Conservation (phyloP, 2,113 vertebrate species). For the Apus apus region DNA sequence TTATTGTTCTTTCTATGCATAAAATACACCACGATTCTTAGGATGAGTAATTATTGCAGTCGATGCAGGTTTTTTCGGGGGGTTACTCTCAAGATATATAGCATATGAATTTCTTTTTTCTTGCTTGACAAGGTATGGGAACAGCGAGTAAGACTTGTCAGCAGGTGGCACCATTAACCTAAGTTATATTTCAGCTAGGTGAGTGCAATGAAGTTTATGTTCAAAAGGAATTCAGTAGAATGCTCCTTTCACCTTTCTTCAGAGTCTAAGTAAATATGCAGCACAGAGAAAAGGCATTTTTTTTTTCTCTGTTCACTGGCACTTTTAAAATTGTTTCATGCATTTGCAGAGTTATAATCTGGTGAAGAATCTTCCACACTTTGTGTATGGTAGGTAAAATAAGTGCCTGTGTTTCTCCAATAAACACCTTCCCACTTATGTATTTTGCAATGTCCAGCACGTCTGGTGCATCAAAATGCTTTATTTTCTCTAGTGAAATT, state of each 20-base stretch:
- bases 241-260: constrained; percentile 32
- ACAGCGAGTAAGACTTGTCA: constrained; percentile 64
- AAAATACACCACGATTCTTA: not conserved
- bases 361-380: not conserved
- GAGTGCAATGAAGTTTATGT: not conserved
- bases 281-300: not conserved
- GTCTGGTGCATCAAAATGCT: not conserved
- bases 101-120: not conserved
- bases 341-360: not conserved
- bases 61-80: not conserved
- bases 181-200: constrained; percentile 55
- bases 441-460: not conserved
- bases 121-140: not conserved
- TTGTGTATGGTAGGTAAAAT: not conserved
- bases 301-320: not conserved
- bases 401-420: not conserved
- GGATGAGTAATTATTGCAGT: not conserved
- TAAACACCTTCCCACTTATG: not conserved
- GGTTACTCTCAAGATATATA: not conserved
- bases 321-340: not conserved
- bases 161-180: constrained; percentile 82
- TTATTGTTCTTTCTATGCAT: not conserved
- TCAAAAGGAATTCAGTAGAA: not conserved
- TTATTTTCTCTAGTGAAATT: not conserved
- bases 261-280: not conserved